Conservation (phyloP, 2,113 vertebrate genomes). For the Charina bottae region DNA sequence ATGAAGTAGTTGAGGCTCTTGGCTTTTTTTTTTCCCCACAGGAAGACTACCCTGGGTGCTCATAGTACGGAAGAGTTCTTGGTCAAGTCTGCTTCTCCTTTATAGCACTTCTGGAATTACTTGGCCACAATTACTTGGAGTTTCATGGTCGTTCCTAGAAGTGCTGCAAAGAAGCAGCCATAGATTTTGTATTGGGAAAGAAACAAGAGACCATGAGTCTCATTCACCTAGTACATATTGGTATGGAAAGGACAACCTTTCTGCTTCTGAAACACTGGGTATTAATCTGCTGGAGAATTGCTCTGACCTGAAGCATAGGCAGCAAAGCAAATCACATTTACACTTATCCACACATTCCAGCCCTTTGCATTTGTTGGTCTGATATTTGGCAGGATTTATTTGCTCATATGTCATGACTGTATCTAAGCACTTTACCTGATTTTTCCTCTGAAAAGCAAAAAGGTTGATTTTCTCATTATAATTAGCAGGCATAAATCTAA, state of each 20-base stretch:
- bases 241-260: not conserved
- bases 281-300: not conserved
- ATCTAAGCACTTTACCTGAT: not conserved
- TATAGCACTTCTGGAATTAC: not conserved
- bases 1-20: not conserved
- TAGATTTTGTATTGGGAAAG: not conserved
- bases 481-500: not conserved
- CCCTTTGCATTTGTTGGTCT: not conserved
- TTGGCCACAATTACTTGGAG: not conserved
- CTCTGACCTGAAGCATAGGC: not conserved
- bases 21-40: not conserved
- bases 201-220: not conserved
- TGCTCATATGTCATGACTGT: not conserved
- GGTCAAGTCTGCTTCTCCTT: not conserved
- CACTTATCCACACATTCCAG: not conserved
- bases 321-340: not conserved
- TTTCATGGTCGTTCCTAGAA: not conserved
- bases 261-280: not conserved
- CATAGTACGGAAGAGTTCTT: not conserved
- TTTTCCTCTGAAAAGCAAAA: not conserved
- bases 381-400: not conserved
- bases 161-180: not conserved
- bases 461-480: not conserved
- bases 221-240: not conserved
- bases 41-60: not conserved